Base-by-base conservation (phyloP, 2,888 invertebrate species). In the Apamea sordens region DNA sequence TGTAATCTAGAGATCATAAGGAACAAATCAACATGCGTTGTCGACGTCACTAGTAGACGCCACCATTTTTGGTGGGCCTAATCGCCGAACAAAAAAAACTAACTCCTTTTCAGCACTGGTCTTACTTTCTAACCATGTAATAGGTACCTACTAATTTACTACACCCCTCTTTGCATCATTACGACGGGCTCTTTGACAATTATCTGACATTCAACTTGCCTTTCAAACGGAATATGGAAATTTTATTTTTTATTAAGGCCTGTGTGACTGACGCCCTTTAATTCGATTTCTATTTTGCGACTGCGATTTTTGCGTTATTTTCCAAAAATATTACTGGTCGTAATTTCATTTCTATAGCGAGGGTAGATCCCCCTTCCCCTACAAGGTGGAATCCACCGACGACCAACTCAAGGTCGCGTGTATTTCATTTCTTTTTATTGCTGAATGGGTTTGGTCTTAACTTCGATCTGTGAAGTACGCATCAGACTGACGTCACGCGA, bases 141-240 rank as follows among this genome's bases (percentile, higher is more conserved):
- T 7, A 41, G 41, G 41, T 50, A 41, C 32, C 7, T 47, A 47
- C 41, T 7, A 41, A 74, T 65, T 71, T 56, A 36, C 56, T 44
- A 67, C 56, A 28, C 21, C 13, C 63, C 53, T 56, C 80, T 82
- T 73, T 83, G 77, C 69, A 50, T 59, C 72, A 76, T 82, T 50
- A 83, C 18, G 47, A 67, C 7, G 13, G 53, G 13, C 83, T 79
- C 59, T 77, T 83, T 83, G 77, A 82, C 63, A 77, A 69, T 83
- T 69, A 77, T 63, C 32, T 77, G 50, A 10, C 59, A 82, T 83
- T 83, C 47, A 63, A 53, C 24, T 44, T 36, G 15, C 32, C 24
- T 69, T 69, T 32, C n/a, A 64, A 73, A 41, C 15, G 21, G 11
- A 68, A 68, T 47, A 47, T n/a, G 21, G 21, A 41, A 67, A 67